Base-by-base conservation (phyloP, 2,888 invertebrate genomes). In the Baccha elongata region DNA sequence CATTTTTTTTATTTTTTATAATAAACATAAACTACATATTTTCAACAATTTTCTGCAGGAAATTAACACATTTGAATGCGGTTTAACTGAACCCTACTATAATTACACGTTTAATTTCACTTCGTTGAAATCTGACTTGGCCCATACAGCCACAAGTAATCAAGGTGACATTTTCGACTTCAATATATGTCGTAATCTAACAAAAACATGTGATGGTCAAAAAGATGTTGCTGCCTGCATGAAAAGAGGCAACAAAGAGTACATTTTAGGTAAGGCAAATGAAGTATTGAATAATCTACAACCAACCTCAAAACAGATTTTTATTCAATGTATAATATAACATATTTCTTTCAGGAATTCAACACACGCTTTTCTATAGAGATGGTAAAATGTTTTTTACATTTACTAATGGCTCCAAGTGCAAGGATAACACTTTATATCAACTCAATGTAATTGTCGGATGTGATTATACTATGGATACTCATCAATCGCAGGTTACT, bases 381-480 rank as follows among this genome's bases (percentile, higher is more conserved):
- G 87, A 88, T 71, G 91, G 91, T 0, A 88, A 86, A 83, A 89
- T 91, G 86, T 88, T 86, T 74, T 87, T 91, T 29, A 87, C 86
- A 29, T 91, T 88, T 85, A 86, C 85, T 19, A 87, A 86, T 85
- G 91, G 91, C 1, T 88, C 86, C 23, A 86, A 87, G 52, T 91
- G 91, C 85, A 85, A 87, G 7, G 87, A 86, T 72, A 87, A 84
- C 29, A 86, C 46, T 87, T 81, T 72, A 42, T 87, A 87, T 53
- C 86, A 88, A 58, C 72, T 91, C 11, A 86, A 87, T 81, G 87
- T 91, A 19, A 73, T 86, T 21, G 69, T 91, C 8, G 86, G 85
- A 23, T 91, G 91, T 80, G 91, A 91, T 81, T 91, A 91, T 79
- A 89, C 89, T 0, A 23, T 88, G 55, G 89, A 89, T 86, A 78